Conservation (phyloP, 2,113 vertebrate species). For the Dasyurus viverrinus region DNA sequence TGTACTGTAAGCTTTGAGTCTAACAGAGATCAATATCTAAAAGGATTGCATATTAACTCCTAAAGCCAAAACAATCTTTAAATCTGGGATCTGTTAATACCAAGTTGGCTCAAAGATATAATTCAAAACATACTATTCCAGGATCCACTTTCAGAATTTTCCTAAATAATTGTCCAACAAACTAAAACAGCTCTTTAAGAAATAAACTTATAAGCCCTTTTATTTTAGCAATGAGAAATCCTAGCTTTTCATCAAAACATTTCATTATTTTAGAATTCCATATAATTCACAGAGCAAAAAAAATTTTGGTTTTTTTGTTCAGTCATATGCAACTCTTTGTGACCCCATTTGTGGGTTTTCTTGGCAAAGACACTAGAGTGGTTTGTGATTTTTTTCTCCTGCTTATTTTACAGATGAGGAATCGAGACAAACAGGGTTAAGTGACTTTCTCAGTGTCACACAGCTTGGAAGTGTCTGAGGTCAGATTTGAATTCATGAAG, state of each 20-base stretch:
- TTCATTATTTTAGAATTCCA: background rate
- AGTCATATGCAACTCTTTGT: background rate
- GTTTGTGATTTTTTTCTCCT: background rate
- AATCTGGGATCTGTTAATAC: too few species aligned
- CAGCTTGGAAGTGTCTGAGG: background rate
- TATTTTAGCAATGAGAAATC: background rate
- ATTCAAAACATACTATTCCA: too few species aligned
- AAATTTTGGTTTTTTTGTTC: background rate
- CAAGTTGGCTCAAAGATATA: too few species aligned
- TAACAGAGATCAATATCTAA: too few species aligned
- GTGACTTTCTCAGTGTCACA: background rate
- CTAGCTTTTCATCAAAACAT: background rate
- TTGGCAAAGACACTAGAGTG: background rate
- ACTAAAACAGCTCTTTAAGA: background rate
- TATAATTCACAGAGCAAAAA: background rate
- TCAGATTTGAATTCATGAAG: background rate
- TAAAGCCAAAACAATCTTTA: too few species aligned
- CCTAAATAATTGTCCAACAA: background rate
- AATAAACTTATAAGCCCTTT: background rate
- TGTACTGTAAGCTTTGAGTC: too few species aligned
- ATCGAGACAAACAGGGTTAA: background rate
- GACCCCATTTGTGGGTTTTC: background rate
- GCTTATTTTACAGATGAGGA: background rate
- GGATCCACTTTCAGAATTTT: background rate
- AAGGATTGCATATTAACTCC: too few species aligned